Base-by-base conservation (phyloP, 2,797 vertebrate species). In the Poliocrania exsul region DNA sequence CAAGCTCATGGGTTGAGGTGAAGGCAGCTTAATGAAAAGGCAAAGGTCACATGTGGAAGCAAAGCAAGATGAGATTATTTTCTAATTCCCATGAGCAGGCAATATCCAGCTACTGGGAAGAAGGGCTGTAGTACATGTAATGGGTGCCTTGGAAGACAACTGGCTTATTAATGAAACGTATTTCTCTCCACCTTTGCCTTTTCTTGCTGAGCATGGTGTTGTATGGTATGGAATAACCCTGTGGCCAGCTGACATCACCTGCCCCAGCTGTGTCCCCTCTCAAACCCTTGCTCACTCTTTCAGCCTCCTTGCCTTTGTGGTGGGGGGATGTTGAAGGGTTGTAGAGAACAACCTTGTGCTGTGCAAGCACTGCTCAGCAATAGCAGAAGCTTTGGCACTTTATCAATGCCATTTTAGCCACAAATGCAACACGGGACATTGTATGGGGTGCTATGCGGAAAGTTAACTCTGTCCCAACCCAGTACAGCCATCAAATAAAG, bases 251-350 rank as follows among this genome's bases (percentile, higher is more conserved):
- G 16, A 35, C 64, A n/a, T 38, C 42, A 62, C 9, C 17, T 84
- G 20, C 69, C 23, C 29, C 2, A 3, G 15, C 29, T 50, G 6
- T 23, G 21, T 47, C 10, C 6, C 11, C 16, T 54, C 46, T 31
- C 14, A 54, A 19, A 23, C 5, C 31, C 16, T 69, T 69, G 15
- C 31, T 38, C 35, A 51, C 9, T 11, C 44, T 70, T 50, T 57
- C 49, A 60, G 12, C 40, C 42, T 67, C 31, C 35, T 61, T 38
- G 23, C 21, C 16, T 56, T 46, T 24, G 21, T 46, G 49, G 13
- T 6, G 6, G 8, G 8, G 7, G 8, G 6, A 46, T 0, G 6
- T 23, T 16, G 1, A 8, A 53, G 9, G 8, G 3, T 8, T 15
- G 4, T 2, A 61, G 71, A 31, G 23, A 38, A n/a, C 4, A 10